Evolutionary conservation across 2,797 vertebrate species (phyloP).

Genomic region (Parauchenoglanis punctatus): DNA sequence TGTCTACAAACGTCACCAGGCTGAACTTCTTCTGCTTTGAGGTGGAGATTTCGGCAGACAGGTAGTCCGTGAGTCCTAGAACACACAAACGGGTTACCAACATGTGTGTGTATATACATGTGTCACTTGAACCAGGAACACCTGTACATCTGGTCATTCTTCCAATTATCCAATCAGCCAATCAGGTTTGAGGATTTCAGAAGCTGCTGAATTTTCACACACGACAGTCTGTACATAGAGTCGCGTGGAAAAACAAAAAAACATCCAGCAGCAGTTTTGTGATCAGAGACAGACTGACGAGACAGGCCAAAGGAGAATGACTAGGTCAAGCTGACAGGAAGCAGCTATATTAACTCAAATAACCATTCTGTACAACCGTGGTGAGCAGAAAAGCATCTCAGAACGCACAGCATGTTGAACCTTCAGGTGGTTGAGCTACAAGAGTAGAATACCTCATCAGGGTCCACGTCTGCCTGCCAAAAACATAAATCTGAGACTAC

Average conservation of each 20-base stretch:
- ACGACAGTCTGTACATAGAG: background rate
- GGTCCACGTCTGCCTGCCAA: background rate
- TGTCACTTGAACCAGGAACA: background rate
- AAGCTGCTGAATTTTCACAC: background rate
- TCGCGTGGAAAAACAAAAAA: background rate
- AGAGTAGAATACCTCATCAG: background rate
- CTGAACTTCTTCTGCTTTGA: slow-evolving; percentile 85
- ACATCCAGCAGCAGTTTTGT: background rate
- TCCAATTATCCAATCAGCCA: background rate
- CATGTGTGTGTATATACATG: too few relatives aligned
- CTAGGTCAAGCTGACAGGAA: background rate
- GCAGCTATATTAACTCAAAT: background rate
- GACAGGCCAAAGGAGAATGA: background rate
- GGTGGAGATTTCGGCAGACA: slow-evolving; percentile 80
- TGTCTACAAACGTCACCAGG: slow-evolving; percentile 82
- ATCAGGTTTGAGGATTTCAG: background rate
- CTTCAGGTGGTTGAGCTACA: background rate
- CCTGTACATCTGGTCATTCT: background rate
- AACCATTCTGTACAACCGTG: background rate
- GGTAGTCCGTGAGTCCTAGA: slow-evolving; percentile 77
- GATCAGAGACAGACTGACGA: background rate
- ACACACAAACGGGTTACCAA: slow-evolving; percentile 53
- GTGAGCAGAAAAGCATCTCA: background rate
- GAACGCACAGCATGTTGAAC: background rate
- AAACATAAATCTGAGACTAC: background rate